Base-by-base conservation (phyloP, 2,113 vertebrate species). In the Epinephelus lanceolatus region DNA sequence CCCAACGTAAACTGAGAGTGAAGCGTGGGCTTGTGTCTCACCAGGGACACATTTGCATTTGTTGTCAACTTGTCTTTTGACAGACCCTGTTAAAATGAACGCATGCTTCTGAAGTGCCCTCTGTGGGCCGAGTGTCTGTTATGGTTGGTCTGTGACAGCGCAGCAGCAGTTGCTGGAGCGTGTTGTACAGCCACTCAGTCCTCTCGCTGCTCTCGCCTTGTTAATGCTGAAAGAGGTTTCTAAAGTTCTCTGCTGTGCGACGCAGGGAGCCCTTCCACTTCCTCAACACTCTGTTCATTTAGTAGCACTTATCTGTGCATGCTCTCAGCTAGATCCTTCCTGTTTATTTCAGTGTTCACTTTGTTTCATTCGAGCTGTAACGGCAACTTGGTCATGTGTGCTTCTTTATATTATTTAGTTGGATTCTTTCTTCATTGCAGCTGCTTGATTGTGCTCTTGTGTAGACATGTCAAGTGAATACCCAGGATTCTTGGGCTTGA, bases 261-360 rank as follows among this genome's bases (percentile, higher is more conserved):
- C 5, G n/a, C 81, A 85, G 79, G 61, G 66, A 83, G 81, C n/a
- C 15, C 71, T 88, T 90, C 83, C 76, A 81, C 92, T 95, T 95
- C 93, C 92, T 94, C 85, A 80, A 77, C 71, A 77, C 56, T 89
- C 72, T 67, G 65, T 59, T 83, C 51, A 47, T 76, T 83, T 53
- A 63, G 65, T 78, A n/a, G 33, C 40, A 55, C 66, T 80, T 40
- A 21, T 21, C 30, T 74, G 78, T 63, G 75, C 33, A 47, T 62
- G 60, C 65, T 60, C 79, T 91, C 88, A 82, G 63, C 74, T 62
- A 53, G 71, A 85, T 86, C 71, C 84, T 93, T 94, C 91, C 90
- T 93, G 89, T 94, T 94, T 87, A 40, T 77, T 42, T 33, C 62
- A 3, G 27, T 73, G 51, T 67, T 83, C 23, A 25, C 47, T 42